phyloP scores from a whole-genome alignment of 2,113 vertebrate species.

The Okapia johnstoni region DNA sequence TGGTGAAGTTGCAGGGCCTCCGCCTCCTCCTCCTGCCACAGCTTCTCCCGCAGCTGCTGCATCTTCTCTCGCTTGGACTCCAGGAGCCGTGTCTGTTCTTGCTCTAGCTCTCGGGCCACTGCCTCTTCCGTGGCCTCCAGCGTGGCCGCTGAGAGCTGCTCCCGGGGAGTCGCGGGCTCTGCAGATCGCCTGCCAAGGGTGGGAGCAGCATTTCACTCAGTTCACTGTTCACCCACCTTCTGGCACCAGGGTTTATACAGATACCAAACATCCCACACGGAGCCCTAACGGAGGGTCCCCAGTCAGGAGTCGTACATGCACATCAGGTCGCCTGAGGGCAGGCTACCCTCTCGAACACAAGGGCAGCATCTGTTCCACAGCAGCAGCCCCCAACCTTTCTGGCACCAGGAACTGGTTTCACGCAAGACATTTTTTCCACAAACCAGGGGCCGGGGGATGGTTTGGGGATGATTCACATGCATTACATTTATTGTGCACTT shows the following conservation, averaged over 20 bases:
- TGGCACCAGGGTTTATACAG: neutral
- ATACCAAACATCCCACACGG: neutral
- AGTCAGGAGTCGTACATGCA: neutral
- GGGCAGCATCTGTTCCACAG: neutral
- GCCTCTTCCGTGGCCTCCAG: conserved; percentile 41
- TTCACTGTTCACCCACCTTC: neutral
- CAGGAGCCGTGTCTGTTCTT: conserved; percentile 59
- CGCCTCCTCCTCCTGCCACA: conserved; percentile 77
- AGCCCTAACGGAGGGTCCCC: neutral
- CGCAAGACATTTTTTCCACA: neutral
- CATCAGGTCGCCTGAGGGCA: neutral
- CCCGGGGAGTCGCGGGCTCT: neutral
- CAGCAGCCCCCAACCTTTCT: neutral
- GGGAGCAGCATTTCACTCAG: neutral
- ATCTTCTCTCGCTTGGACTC: conserved; percentile 64
- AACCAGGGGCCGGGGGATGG: neutral
- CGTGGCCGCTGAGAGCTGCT: conserved; percentile 7
- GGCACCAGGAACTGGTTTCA: neutral
- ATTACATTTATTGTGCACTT: neutral
- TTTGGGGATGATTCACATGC: neutral
- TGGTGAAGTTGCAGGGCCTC: conserved; percentile 77
- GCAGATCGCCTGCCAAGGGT: conserved; percentile 42
- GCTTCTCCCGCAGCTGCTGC: conserved; percentile 69
- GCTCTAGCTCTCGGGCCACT: conserved; percentile 49
- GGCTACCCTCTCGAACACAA: neutral